Base-by-base conservation (phyloP, 2,797 vertebrate species). In the Mormyrops boulengeri region DNA sequence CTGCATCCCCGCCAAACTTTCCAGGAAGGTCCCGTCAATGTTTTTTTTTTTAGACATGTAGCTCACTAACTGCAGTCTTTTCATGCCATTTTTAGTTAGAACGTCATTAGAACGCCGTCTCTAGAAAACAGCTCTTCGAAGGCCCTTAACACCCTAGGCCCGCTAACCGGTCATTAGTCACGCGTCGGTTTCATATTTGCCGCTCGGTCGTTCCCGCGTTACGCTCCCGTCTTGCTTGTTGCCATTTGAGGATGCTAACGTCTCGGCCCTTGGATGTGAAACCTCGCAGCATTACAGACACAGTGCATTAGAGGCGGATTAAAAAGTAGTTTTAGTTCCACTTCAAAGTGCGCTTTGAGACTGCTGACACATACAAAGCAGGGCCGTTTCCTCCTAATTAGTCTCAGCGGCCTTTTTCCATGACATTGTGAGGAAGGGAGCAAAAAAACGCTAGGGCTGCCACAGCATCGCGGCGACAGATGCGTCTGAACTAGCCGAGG, bases 291-390 rank as follows among this genome's bases (percentile, higher is more conserved):
- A 50, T 85, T n/a, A 49, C 19, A 85, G 82, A 22, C 19, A 22
- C 38, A 85, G 82, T 50, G 38, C 6, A 47, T 47, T 85, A 85
- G 19, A 6, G 41, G 44, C 41, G 82, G 82, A 85, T 85, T 85
- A 47, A 22, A 34, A 11, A 85, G 82, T 85, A 85, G 82, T 19
- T 50, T 85, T 85, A 80, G 73, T 80, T 80, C 73, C 73, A 80
- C 73, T 80, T 47, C 82, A 85, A 50, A 50, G 82, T 85, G 82
- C 3, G 47, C 44, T 85, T 85, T 47, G 19, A 85, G 41, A 85
- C 82, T 50, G 19, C 82, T 47, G 41, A 85, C 41, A 50, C 82
- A 85, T 44, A 85, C n/a, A 85, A n/a, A 85, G 41, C 19, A 47
- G 41, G 47, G n/a, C 38, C 41, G 44, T 14, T 19, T 80, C 73